phyloP scores from a whole-genome alignment of 2,888 invertebrate genomes.

The Anaspis maculata region DNA sequence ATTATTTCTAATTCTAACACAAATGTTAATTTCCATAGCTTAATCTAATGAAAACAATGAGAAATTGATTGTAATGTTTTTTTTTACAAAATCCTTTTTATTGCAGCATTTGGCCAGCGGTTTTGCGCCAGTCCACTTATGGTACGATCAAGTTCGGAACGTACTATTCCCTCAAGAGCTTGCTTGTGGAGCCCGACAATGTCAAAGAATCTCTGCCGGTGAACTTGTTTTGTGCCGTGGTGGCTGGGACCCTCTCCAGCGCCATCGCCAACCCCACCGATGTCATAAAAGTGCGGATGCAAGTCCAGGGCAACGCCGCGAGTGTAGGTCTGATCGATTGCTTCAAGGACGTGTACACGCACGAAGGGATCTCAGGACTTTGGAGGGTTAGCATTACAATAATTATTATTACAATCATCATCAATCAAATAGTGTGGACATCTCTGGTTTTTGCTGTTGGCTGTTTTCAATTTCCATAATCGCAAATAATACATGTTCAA shows the following conservation, averaged over 20 bases:
- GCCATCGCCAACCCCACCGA: constrained; percentile 96
- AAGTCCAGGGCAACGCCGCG: constrained; percentile 55
- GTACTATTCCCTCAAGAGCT: constrained; percentile 80
- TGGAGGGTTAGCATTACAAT: constrained; percentile 81
- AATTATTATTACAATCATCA: no score
- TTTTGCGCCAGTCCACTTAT: constrained; percentile 87
- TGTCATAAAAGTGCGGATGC: constrained; percentile 93
- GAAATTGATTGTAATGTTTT: no score
- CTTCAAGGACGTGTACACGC: constrained; percentile 71
- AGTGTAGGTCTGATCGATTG: constrained; percentile 59
- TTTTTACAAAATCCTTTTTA: not conserved
- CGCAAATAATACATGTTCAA: not conserved
- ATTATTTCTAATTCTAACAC: no score
- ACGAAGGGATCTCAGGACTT: constrained; percentile 77
- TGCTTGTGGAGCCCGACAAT: constrained; percentile 49
- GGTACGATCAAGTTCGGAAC: constrained; percentile 96
- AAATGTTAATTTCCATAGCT: no score
- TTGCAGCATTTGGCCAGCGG: constrained; percentile 81
- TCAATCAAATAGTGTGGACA: no score
- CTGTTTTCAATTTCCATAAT: not conserved
- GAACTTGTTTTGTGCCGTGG: constrained; percentile 74
- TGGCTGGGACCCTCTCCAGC: constrained; percentile 83
- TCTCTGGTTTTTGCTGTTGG: no score
- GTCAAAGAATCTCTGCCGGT: constrained; percentile 51
- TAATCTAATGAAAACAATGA: no score